phyloP scores from a whole-genome alignment of 2,113 vertebrate species.

The Loxodonta africana region DNA sequence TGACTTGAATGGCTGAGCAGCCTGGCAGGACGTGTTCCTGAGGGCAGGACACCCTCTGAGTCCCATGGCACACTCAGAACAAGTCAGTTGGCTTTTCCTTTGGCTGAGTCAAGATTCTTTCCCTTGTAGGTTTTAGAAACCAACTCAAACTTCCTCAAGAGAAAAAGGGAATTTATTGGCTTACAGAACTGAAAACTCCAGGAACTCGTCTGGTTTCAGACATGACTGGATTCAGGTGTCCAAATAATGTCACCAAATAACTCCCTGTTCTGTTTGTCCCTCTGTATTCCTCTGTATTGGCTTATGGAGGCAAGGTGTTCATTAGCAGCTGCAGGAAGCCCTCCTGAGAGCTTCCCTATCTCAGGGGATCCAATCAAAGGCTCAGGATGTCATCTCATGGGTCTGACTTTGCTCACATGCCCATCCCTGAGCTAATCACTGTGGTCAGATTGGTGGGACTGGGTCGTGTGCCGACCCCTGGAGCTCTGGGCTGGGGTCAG shows the following conservation, averaged over 20 bases:
- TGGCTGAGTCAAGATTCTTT: neutral
- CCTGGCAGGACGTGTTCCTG: neutral
- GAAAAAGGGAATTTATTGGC: neutral
- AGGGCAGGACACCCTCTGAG: neutral
- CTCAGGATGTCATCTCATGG: neutral
- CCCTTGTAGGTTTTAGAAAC: neutral
- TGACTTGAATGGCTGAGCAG: neutral
- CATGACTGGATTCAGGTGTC: neutral
- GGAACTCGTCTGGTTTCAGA: neutral
- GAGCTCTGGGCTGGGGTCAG: neutral
- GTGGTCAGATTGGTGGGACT: too few relatives aligned
- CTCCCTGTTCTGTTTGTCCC: neutral
- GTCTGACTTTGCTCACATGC: neutral
- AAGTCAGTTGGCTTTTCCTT: neutral
- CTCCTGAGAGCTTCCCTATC: neutral
- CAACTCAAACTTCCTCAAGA: neutral
- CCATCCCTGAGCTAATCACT: neutral
- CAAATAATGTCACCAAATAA: neutral
- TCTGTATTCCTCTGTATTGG: constrained; percentile 19
- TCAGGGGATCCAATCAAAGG: neutral
- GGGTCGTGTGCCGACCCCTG: neutral
- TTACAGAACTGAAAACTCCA: constrained; percentile 15
- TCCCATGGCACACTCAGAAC: neutral
- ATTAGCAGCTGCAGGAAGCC: too few relatives aligned
- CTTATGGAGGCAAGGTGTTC: neutral